Evolutionary conservation across 2,797 vertebrate genomes (phyloP).

Genomic region (Gymnoscopelus braueri): DNA sequence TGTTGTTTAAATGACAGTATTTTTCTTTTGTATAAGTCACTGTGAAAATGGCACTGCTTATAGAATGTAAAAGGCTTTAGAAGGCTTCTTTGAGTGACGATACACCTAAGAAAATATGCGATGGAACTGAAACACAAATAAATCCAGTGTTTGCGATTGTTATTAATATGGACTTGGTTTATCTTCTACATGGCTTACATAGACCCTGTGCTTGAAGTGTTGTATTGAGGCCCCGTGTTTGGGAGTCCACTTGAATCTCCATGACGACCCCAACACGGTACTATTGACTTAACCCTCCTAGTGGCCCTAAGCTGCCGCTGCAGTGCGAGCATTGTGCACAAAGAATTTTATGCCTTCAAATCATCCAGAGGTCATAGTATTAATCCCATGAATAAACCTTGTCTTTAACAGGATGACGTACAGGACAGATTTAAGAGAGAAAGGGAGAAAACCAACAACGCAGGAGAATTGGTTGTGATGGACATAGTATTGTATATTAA

Average conservation of each 20-base stretch:
- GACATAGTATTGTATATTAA: conserved; percentile 67
- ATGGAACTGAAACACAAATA: conserved; percentile 14
- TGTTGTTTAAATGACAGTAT: conserved; percentile 62
- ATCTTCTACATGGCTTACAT: conserved; percentile 29
- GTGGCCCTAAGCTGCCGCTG: conserved; percentile 68
- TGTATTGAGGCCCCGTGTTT: conserved; percentile 59
- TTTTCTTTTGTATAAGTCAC: conserved; percentile 13
- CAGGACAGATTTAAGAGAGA: conserved; percentile 59
- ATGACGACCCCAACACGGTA: conserved; percentile 70
- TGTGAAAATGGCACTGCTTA: conserved; percentile 35
- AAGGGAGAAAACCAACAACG: conserved; percentile 21
- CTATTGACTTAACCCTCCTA: conserved; percentile 80
- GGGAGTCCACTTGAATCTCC: conserved; percentile 70
- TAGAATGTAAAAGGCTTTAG: conserved; percentile 5
- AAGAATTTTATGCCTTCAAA: conserved; percentile 67
- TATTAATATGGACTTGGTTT: conserved; percentile 35
- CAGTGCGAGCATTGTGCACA: conserved; percentile 69
- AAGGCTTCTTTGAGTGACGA: conserved; percentile 36
- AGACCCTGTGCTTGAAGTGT: conserved; percentile 24
- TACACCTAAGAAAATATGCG: conserved; percentile 43
- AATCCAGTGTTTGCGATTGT: conserved; percentile 41
- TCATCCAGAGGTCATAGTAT: conserved; percentile 82
- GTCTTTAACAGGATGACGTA: conserved; percentile 64
- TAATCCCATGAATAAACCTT: conserved; percentile 80
- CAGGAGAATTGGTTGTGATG: conserved; percentile 47